A percentile compares a stretch with the other conserved stretches of the same genome.
Conservation (phyloP, 2,888 invertebrate species). For the Philereme transversata region DNA sequence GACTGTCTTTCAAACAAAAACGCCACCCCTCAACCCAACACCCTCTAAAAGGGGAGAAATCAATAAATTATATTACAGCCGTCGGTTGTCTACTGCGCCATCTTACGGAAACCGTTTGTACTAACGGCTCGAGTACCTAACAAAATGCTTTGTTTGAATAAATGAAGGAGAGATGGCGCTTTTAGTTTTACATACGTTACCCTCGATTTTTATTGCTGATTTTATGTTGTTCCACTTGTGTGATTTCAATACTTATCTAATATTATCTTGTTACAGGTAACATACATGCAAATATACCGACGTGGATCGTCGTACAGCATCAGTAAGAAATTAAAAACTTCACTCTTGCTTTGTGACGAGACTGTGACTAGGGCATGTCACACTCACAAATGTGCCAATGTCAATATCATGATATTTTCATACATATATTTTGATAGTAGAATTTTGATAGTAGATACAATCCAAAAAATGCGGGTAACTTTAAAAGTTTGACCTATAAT, state of each 20-base stretch:
- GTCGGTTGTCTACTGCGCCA: constrained; percentile 26
- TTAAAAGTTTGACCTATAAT: no score
- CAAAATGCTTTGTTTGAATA: constrained; percentile 10
- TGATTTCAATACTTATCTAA: neutral
- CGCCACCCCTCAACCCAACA: constrained; percentile 29
- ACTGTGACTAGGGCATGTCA: no score
- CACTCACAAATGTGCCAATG: no score
- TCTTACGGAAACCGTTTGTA: constrained; percentile 43
- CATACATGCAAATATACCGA: neutral
- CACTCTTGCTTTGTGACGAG: no score
- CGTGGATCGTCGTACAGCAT: no score
- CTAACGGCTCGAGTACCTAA: constrained; percentile 22
- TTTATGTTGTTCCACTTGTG: no score
- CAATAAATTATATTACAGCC: constrained; percentile 39
- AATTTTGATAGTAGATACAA: no score
- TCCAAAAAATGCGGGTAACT: no score
- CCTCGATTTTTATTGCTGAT: no score
- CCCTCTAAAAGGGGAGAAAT: constrained; percentile 19
- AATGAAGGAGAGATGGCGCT: constrained; percentile 47
- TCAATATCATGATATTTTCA: no score
- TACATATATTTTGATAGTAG: no score
- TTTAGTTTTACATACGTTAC: neutral
- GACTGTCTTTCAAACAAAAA: constrained; percentile 43
- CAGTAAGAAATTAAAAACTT: no score
- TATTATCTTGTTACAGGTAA: constrained; percentile 34